These are phyloP conservation scores for Mormyrops attenuatus DNA, from an alignment of 2,797 vertebrate genomes.

Conservation along the genomic window DNA sequence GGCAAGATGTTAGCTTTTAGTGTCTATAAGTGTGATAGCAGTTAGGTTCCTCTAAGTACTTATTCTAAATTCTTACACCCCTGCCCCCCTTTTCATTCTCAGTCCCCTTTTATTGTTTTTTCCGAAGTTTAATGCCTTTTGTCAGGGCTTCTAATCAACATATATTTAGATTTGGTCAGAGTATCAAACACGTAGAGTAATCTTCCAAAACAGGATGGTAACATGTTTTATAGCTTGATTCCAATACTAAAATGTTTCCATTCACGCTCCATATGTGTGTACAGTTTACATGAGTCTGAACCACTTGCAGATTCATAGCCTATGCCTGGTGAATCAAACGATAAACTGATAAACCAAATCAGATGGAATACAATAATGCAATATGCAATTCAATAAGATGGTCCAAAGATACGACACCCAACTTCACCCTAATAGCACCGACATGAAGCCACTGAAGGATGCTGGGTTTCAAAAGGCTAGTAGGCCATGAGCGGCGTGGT, in stretches of 20 bases:
- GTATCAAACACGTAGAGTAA: neutral
- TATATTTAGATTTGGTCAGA: neutral
- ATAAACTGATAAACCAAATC: neutral
- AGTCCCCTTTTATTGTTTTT: neutral
- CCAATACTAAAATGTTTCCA: neutral
- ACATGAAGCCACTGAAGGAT: neutral
- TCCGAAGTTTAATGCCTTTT: neutral
- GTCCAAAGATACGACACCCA: neutral
- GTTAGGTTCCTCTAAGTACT: neutral
- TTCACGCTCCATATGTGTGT: neutral
- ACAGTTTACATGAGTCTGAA: neutral
- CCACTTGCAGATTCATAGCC: neutral
- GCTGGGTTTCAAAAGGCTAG: neutral
- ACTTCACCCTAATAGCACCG: neutral
- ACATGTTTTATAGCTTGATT: neutral
- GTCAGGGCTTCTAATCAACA: neutral
- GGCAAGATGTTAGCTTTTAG: neutral
- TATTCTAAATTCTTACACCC: neutral
- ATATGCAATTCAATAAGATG: neutral
- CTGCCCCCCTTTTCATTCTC: neutral
- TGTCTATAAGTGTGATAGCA: neutral
- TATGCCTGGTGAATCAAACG: neutral
- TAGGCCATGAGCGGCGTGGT: neutral
- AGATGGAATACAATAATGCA: neutral
- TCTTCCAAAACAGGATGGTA: neutral